phyloP scores from a whole-genome alignment of 2,888 invertebrate species.

The Plemyria rubiginata region DNA sequence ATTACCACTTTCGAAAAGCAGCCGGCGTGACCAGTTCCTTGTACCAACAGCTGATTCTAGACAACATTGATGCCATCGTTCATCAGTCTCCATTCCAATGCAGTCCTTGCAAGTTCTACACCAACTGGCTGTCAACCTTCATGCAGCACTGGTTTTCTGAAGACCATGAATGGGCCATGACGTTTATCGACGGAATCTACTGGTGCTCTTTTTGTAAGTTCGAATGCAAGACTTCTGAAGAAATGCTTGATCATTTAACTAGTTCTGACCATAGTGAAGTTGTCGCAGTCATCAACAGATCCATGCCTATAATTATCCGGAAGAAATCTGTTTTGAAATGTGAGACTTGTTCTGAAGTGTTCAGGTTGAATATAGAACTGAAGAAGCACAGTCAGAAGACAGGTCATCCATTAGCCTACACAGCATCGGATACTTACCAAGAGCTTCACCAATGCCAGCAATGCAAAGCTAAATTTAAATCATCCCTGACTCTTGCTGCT shows the following conservation, averaged over 20 bases:
- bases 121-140: conserved; percentile 89
- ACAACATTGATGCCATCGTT: conserved; percentile 91
- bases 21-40: conserved; percentile 83
- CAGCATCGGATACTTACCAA: conserved; percentile 88
- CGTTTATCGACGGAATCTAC: conserved; percentile 84
- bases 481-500: conserved; percentile 87
- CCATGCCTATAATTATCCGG: conserved; percentile 91
- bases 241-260: conserved; percentile 88
- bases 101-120: conserved; percentile 92
- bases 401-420: conserved; percentile 77
- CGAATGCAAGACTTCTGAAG: conserved; percentile 85
- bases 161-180: conserved; percentile 82
- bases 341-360: conserved; percentile 87
- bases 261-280: conserved; percentile 89
- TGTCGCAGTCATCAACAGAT: conserved; percentile 90
- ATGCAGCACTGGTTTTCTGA: conserved; percentile 90
- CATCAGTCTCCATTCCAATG: conserved; percentile 95
- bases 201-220: conserved; percentile 91
- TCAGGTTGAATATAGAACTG: conserved; percentile 91
- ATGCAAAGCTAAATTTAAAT: conserved; percentile 86
- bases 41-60: conserved; percentile 87
- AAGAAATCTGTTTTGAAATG: conserved; percentile 88
- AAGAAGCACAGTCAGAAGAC: conserved; percentile 84
- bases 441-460: conserved; percentile 85
- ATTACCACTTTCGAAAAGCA: conserved; percentile 92